Evolutionary conservation across 2,113 vertebrate genomes (phyloP), one percentile per base, ranked within the genome.

Genomic region (Mesitornis unicolor): DNA sequence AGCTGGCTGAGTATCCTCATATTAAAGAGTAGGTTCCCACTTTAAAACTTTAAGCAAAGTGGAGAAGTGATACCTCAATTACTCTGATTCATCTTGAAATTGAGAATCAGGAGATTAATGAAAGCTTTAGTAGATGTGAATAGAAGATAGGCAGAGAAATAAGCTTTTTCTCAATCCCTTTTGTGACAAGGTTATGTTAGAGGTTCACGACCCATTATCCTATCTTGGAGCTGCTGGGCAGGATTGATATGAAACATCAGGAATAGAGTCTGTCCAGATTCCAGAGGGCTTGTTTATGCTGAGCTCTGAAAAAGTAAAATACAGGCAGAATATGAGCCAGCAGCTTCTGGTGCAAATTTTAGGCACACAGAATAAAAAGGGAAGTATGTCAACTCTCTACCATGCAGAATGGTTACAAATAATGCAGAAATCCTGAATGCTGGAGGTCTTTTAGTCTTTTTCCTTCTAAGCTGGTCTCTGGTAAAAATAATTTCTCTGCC

Each of bases 401-500:
- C 36, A 31, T 74, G 51, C 54, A 89, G 74, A 89, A 56, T 35
- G 42, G 25, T 50, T 86, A 45, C 64, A 96, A 87, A 40, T 65
- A 57, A 61, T 56, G 60, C 69, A 87, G 48, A 84, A 91, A 89
- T 69, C 25, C 40, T 83, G 45, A 93, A 61, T 73, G 84, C 74
- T 93, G 48, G 48, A 96, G 48, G n/a, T 16, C 77, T 96, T 87
- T 82, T 87, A 21, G 82, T 84, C 61, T 42, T 77, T 93, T 90
- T 83, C 20, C 45, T 94, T 20, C 38, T 59, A 71, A 89, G 73
- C 16, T 78, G 56, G 43, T 78, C 40, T 67, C 35, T 65, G 35
- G 51, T 74, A 89, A 89, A 92, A 95, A 84, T 59, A 50, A 89
- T 93, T 86, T 92, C n/a, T 83, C 6, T 86, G 75, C 76, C 83